These are phyloP conservation scores for Ophioninae sp. DNA, from an alignment of 2,888 invertebrate genomes.

Conservation along the genomic window DNA sequence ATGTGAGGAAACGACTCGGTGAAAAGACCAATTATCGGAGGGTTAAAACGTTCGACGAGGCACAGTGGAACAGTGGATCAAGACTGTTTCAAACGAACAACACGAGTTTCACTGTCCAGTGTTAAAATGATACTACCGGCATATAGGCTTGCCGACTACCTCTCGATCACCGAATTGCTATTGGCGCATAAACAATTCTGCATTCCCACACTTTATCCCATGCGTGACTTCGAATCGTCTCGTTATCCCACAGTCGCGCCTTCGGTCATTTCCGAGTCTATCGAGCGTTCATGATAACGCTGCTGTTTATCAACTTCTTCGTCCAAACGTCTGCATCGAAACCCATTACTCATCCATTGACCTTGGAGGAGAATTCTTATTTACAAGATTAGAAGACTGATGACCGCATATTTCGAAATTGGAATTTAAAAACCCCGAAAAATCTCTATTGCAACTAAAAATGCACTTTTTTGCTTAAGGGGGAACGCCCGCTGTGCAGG, in stretches of 20 bases:
- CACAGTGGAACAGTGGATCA: slow-evolving; percentile 37
- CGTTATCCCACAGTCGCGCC: slow-evolving; percentile 4
- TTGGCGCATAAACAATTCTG: slow-evolving; percentile 49
- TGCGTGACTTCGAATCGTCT: slow-evolving; percentile 32
- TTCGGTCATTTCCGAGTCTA: slow-evolving; percentile 8
- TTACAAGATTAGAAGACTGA: too few species aligned
- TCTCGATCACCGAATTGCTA: slow-evolving; percentile 40
- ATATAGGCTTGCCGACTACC: slow-evolving; percentile 23
- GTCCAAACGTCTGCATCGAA: slow-evolving; percentile 5
- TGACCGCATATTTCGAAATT: too few species aligned
- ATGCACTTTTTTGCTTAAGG: too few species aligned
- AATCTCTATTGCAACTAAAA: too few species aligned
- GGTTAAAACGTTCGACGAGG: slow-evolving; percentile 16
- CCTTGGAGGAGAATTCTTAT: neutral
- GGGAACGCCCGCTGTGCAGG: too few species aligned
- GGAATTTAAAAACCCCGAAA: too few species aligned
- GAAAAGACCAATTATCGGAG: slow-evolving; percentile 9
- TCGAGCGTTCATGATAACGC: neutral
- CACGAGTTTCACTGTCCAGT: slow-evolving; percentile 18
- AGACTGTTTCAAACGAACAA: slow-evolving; percentile 33
- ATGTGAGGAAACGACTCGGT: neutral
- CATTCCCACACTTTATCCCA: slow-evolving; percentile 40
- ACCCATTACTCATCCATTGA: neutral
- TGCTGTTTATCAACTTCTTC: slow-evolving; percentile 1
- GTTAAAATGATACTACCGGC: slow-evolving; percentile 27